phyloP scores from a whole-genome alignment of 2,888 invertebrate genomes.

The Rotaria magnacalcarata region DNA sequence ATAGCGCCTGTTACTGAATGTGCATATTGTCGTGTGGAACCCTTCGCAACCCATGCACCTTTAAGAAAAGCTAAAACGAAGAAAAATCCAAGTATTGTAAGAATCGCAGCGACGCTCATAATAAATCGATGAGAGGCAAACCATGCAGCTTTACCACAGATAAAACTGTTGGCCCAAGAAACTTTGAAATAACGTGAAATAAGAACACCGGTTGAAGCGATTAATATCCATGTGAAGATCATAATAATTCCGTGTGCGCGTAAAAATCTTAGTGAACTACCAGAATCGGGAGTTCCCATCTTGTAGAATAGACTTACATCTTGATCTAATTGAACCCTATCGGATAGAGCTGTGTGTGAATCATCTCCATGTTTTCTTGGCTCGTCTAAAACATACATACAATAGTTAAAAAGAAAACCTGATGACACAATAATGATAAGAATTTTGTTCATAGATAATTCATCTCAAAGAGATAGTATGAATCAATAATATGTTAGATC shows the following conservation, averaged over 20 bases:
- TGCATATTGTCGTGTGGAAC: not conserved
- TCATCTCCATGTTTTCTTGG: not conserved
- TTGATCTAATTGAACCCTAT: not conserved
- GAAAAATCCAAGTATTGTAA: not conserved
- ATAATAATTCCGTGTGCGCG: not conserved
- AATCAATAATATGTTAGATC: too few species aligned
- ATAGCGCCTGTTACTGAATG: not conserved
- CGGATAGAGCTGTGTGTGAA: not conserved
- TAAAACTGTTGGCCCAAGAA: not conserved
- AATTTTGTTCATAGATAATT: too few species aligned
- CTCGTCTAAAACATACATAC: not conserved
- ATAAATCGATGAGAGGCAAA: not conserved
- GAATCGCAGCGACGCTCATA: not conserved
- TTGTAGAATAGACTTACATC: not conserved
- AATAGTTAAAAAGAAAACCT: too few species aligned
- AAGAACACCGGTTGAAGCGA: not conserved
- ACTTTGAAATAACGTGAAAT: not conserved
- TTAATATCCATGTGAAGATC: not conserved
- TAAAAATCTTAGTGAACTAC: not conserved
- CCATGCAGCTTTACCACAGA: conserved; percentile 7
- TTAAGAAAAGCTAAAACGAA: not conserved
- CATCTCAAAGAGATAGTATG: too few species aligned
- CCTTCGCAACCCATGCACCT: not conserved
- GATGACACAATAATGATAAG: too few species aligned
- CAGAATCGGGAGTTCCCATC: not conserved